Evolutionary conservation across 2,888 invertebrate genomes (phyloP).

Genomic region (Drosophila mettleri): DNA sequence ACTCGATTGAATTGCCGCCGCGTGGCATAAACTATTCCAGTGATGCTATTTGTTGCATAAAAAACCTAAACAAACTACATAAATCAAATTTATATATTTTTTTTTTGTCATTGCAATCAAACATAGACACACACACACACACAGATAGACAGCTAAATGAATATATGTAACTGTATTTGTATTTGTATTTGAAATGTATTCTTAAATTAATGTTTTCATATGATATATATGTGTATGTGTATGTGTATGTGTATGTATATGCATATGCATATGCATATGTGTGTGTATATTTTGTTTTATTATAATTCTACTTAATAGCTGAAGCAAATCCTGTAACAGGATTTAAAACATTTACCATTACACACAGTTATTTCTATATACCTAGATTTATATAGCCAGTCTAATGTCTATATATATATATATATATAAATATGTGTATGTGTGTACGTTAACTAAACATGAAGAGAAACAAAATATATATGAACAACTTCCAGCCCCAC

Average conservation of each 20-base stretch:
- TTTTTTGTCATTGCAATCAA: constrained; percentile 47
- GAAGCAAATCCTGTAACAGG: constrained; percentile 82
- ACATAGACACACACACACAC: not conserved
- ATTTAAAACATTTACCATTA: constrained; percentile 75
- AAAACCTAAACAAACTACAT: constrained; percentile 68
- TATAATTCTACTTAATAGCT: constrained; percentile 74
- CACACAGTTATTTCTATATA: constrained; percentile 30
- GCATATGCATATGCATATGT: constrained; percentile 11
- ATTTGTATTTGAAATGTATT: constrained; percentile 48
- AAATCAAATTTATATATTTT: constrained; percentile 72
- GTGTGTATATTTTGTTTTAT: constrained; percentile 39
- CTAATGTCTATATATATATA: constrained; percentile 30
- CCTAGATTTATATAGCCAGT: constrained; percentile 37
- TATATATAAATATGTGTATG: constrained; percentile 25
- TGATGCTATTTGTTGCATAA: constrained; percentile 79
- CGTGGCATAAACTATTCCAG: constrained; percentile 74
- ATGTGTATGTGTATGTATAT: constrained; percentile 17
- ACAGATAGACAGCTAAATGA: constrained; percentile 19
- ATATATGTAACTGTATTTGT: constrained; percentile 43
- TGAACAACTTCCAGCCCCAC: constrained; percentile 72
- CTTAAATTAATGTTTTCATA: constrained; percentile 45
- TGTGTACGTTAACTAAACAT: constrained; percentile 60
- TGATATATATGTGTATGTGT: constrained; percentile 17
- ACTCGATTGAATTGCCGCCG: constrained; percentile 58
- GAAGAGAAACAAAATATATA: constrained; percentile 10